A percentile compares a stretch with the other conserved stretches of the same genome.
Conservation (phyloP, 1,140 invertebrate species). For the Notospermus geniculatus region DNA sequence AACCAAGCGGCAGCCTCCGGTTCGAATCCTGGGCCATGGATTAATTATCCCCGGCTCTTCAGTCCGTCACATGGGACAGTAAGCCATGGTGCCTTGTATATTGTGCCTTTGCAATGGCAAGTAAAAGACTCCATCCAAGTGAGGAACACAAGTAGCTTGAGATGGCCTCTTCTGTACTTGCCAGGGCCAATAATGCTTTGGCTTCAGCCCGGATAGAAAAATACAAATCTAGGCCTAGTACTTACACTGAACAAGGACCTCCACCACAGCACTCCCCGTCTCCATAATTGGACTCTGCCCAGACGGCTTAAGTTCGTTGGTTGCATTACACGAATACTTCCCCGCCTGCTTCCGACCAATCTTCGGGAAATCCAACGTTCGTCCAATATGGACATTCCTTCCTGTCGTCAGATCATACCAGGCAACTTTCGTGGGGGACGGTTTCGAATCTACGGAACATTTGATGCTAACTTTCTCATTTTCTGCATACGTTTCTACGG, state of each 20-base stretch:
- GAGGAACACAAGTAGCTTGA: no score
- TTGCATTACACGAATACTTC: slow-evolving; percentile 66
- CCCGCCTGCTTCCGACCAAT: slow-evolving; percentile 52
- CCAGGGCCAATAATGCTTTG: no score
- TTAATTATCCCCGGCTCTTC: no score
- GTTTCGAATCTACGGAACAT: slow-evolving; percentile 36
- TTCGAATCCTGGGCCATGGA: no score
- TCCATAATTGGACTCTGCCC: slow-evolving; percentile 17
- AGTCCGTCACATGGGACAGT: no score
- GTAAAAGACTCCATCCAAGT: no score
- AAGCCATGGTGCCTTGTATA: no score
- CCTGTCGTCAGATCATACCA: slow-evolving; percentile 28
- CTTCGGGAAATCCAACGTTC: slow-evolving; percentile 16
- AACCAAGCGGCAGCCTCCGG: no score
- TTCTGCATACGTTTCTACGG: slow-evolving; percentile 20
- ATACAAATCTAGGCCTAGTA: no score
- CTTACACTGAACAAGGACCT: slow-evolving; percentile 35
- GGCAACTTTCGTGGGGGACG: slow-evolving; percentile 22
- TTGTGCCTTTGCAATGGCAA: no score
- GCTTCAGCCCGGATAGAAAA: no score
- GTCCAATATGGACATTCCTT: slow-evolving; percentile 15
- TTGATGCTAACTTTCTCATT: slow-evolving; percentile 20
- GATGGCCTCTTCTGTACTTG: no score
- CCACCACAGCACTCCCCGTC: slow-evolving; percentile 18
- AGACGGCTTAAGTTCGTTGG: slow-evolving; percentile 45